A percentile compares a stretch with the other conserved stretches of the same genome.
Evolutionary conservation across 2,888 invertebrate genomes (phyloP).

Genomic region (Tachina lurida): DNA sequence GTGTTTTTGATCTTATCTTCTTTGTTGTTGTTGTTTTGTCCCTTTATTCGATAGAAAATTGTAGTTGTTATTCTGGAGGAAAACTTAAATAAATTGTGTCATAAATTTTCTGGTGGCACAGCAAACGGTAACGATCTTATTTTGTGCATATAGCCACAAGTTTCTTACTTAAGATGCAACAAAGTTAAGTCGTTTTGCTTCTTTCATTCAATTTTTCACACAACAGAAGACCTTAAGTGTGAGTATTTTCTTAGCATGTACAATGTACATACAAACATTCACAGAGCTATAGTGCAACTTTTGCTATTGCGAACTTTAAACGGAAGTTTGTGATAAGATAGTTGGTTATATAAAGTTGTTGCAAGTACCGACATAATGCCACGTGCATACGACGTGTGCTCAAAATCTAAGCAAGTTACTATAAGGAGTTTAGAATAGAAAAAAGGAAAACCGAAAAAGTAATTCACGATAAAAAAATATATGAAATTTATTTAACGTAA

Average conservation of each 20-base stretch:
- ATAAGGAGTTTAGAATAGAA: no score
- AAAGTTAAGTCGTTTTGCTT: constrained; percentile 13
- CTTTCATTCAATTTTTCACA: background rate
- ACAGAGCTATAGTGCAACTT: constrained; percentile 7
- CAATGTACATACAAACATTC: background rate
- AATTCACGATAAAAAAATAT: no score
- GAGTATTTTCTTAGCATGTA: constrained; percentile 11
- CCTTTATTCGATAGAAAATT: constrained; percentile 1
- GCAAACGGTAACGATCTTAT: constrained; percentile 32
- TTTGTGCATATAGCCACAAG: constrained; percentile 37
- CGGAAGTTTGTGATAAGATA: constrained; percentile 39
- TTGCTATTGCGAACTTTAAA: constrained; percentile 27
- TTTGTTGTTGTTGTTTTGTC: background rate
- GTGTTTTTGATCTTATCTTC: constrained; percentile 28
- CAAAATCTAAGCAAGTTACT: no score
- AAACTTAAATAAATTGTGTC: constrained; percentile 30
- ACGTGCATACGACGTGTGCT: background rate
- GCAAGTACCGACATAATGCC: background rate
- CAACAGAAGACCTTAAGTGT: background rate
- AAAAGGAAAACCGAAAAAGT: no score
- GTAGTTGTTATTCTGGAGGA: background rate
- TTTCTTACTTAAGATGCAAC: constrained; percentile 30
- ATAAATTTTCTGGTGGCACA: constrained; percentile 35
- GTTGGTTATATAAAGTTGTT: background rate
- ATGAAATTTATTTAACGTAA: no score